Base-by-base conservation (phyloP, 2,113 vertebrate genomes). In the Petromus typicus region DNA sequence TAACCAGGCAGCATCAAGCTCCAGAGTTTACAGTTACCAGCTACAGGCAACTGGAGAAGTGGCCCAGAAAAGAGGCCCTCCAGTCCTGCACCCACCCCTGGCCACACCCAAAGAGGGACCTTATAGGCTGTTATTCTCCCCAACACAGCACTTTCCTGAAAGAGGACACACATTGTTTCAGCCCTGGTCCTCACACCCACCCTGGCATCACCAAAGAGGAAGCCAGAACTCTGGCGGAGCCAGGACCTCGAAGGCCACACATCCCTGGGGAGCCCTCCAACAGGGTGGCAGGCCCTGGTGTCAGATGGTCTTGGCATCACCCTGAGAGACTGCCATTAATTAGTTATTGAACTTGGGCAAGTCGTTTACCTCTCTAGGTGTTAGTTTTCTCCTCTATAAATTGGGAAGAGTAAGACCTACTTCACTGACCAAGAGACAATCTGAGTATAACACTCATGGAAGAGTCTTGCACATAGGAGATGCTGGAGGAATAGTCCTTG, bases 31-130 rank as follows among this genome's bases (percentile, higher is more conserved):
- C 94, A 93, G 91, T 97, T 97, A 97, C 97, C 20, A 16, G 56
- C 92, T 75, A 23, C 85, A 88, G 40, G 97, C 96, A 97, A 97
- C 94, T 25, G 32, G 97, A 97, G 97, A 97, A 96, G 95, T 95
- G 94, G 96, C 96, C 97, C 96, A 97, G 97, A 97, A 97, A 97
- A 97, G 91, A 93, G 80, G 94, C 78, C 85, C 90, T 92, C 27
- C 6, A 66, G 80, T 81, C 87, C 78, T 1, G 9, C 48, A 90
- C 94, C 86, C 17, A 27, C 51, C 80, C 86, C 64, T 61, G 57
- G 81, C 57, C 79, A 93, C 51, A 17, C 86, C 94, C 13, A 0
- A 67, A 48, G 43, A 30, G 56, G 76, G 83, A 75, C 40, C 43
- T 86, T 67, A 22, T 32, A 40, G 48, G 78, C 67, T 82, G 48